Evolutionary conservation across 2,797 vertebrate species (phyloP), one percentile per base, ranked within the genome.

Genomic region (Spea hammondii): DNA sequence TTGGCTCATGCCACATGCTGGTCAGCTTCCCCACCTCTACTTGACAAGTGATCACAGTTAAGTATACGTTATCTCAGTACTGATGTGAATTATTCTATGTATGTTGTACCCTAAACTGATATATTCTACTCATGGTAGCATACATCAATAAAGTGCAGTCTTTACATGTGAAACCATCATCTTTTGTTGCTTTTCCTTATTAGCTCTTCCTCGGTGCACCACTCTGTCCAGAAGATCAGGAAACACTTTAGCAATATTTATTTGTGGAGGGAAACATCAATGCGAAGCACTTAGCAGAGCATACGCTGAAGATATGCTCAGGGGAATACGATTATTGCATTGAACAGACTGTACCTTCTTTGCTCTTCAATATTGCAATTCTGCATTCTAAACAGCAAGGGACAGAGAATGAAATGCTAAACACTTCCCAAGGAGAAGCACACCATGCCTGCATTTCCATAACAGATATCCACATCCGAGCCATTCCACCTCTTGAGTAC

Each of bases 231-330:
- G 79, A 11, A 72, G 47, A 59, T 81, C 79, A 87, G 80, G 86
- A 89, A 90, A 87, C 84, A 89, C 84, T 89, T 85, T 85, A 78
- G 83, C 70, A 85, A 86, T 88, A 89, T 89, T 89, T 92, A 88
- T 87, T 86, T 88, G 83, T 84, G 86, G 83, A 88, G 79, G 87
- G 85, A 88, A 90, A 85, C 86, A 88, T 88, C 79, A 84, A 84
- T 86, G 88, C 83, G 84, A 86, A 89, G 87, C 87, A 90, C 88
- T 91, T 86, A 89, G 85, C 78, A 86, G 85, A 79, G 83, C 49
- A 62, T 83, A 84, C 80, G 69, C 0, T 82, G 83, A 89, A 83
- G 82, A 85, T 84, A 82, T 80, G 83, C 87, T 86, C 76, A 4
- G 79, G 88, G 84, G 85, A 89, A 88, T 86, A 83, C 82, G 88